Evolutionary conservation across 1,140 invertebrate genomes (phyloP).

Genomic region (Bemisia tabaci): DNA sequence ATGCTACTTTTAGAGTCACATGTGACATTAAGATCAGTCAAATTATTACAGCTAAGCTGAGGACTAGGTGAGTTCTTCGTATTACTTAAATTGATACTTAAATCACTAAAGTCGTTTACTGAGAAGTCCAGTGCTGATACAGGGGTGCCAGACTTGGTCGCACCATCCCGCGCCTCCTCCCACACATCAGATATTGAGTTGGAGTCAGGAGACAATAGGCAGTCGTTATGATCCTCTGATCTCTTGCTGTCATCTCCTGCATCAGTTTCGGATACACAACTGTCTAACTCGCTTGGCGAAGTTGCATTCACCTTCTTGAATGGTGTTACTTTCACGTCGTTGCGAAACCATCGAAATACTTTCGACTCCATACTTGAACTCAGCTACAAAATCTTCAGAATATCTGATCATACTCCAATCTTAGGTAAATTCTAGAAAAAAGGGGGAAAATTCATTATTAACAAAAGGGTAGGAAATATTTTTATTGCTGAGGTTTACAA

Average conservation of each 20-base stretch:
- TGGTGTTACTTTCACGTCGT: neutral
- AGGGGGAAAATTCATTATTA: no score
- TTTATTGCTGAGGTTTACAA: no score
- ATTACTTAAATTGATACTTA: neutral
- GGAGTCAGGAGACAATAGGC: neutral
- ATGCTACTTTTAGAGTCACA: no score
- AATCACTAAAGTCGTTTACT: neutral
- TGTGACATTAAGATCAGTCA: no score
- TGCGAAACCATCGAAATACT: neutral
- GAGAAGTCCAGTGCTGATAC: neutral
- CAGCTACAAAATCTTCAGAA: neutral
- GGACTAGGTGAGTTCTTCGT: neutral
- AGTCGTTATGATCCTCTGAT: neutral
- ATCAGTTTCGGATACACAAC: neutral
- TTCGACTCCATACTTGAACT: neutral
- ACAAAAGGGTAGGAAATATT: no score
- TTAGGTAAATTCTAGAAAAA: no score
- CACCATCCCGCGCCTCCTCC: neutral
- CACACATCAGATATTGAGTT: neutral
- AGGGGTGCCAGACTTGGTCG: neutral
- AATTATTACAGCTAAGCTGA: neutral
- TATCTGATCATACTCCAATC: neutral
- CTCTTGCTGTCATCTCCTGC: neutral
- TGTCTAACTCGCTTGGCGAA: neutral
- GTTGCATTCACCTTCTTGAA: neutral